Evolutionary conservation across 2,888 invertebrate species (phyloP).

Genomic region (Cephus pulcher): DNA sequence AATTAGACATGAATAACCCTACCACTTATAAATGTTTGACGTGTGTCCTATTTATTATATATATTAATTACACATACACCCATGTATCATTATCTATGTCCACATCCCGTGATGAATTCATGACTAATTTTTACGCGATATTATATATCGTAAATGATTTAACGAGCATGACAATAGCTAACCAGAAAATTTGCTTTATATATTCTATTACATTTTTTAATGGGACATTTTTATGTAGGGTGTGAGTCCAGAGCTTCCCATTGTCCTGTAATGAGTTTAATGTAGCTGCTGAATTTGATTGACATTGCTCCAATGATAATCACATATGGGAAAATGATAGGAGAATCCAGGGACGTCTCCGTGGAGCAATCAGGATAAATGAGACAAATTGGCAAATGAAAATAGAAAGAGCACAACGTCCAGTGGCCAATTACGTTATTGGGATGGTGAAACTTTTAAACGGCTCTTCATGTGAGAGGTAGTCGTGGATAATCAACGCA

Average conservation of each 20-base stretch:
- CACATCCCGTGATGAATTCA: neutral
- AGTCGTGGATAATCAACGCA: neutral
- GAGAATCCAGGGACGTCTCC: neutral
- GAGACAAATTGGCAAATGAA: neutral
- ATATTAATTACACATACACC: too few relatives aligned
- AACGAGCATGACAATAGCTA: neutral
- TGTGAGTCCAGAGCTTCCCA: neutral
- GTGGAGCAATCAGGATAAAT: neutral
- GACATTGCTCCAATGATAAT: neutral
- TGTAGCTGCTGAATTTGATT: neutral
- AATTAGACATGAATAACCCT: too few relatives aligned
- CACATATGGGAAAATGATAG: neutral
- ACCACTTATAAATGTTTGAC: too few relatives aligned
- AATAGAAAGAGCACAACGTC: neutral
- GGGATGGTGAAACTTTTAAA: neutral
- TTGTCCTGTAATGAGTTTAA: neutral
- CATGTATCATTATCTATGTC: neutral
- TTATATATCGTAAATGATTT: neutral
- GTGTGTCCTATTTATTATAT: too few relatives aligned
- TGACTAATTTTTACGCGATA: neutral
- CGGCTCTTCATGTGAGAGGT: neutral
- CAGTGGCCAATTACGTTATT: neutral
- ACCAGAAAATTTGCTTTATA: neutral
- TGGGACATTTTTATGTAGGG: neutral
- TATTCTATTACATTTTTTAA: neutral